A percentile compares a stretch with the other conserved stretches of the same genome.
phyloP scores from a whole-genome alignment of 2,113 vertebrate species.

The Azemiops feae region DNA sequence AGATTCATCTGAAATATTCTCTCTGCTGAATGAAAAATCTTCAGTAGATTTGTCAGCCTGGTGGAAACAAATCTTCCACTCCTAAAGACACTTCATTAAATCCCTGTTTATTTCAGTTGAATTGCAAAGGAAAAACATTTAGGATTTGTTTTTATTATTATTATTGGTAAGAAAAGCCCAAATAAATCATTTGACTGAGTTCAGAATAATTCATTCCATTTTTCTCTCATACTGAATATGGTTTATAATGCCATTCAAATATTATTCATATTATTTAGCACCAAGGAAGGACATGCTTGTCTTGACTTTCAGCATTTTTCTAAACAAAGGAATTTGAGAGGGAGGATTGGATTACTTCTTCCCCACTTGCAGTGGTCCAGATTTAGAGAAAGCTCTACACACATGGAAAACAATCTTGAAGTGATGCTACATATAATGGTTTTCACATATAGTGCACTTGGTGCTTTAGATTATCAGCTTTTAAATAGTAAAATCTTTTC shows the following conservation, averaged over 20 bases:
- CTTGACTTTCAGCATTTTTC: neutral
- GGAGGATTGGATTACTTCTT: neutral
- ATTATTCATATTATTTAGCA: neutral
- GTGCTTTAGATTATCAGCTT: neutral
- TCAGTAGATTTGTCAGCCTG: slow-evolving; percentile 8
- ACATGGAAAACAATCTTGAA: neutral
- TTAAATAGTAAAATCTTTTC: neutral
- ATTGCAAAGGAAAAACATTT: neutral
- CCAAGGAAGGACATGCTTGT: neutral
- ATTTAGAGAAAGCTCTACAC: neutral
- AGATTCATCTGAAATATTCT: neutral
- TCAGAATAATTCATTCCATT: slow-evolving; percentile 29
- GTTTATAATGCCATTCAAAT: slow-evolving; percentile 11
- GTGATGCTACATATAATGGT: neutral
- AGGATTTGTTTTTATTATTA: neutral
- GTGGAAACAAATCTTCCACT: neutral
- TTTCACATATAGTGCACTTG: neutral
- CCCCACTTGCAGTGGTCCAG: neutral
- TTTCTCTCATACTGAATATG: slow-evolving; percentile 22
- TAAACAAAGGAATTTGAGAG: neutral
- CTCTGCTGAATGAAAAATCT: slow-evolving; percentile 4
- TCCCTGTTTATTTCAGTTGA: neutral
- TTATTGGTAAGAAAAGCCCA: slow-evolving; percentile 29
- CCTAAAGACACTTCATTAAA: neutral
- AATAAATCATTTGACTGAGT: slow-evolving; percentile 30